Evolutionary conservation across 2,797 vertebrate genomes (phyloP).

Genomic region (Fistularia tabacaria): DNA sequence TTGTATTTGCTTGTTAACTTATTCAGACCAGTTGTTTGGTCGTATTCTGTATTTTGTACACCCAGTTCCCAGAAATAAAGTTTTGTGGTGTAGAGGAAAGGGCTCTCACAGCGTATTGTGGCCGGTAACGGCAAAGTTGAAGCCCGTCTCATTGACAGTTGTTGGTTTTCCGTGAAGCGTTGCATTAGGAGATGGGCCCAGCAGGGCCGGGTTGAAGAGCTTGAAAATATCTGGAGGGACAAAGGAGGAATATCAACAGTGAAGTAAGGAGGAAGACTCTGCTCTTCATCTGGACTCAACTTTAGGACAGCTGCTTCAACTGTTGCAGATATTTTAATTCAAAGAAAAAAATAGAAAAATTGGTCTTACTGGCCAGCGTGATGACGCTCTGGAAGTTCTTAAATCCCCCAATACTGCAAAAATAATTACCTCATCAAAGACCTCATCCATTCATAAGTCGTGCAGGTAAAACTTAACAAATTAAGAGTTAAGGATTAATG

Average conservation of each 20-base stretch:
- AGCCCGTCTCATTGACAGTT: slow-evolving; percentile 56
- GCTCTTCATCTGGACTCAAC: too few relatives aligned
- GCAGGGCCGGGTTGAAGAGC: slow-evolving; percentile 64
- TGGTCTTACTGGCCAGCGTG: slow-evolving; percentile 69
- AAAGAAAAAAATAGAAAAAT: neutral
- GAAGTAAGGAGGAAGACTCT: neutral
- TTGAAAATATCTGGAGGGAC: slow-evolving; percentile 65
- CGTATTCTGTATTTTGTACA: too few relatives aligned
- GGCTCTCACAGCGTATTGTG: slow-evolving; percentile 66
- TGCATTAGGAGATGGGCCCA: slow-evolving; percentile 49
- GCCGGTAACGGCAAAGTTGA: slow-evolving; percentile 71
- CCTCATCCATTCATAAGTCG: neutral
- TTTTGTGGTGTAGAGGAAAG: neutral
- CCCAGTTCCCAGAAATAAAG: too few relatives aligned
- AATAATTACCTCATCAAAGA: neutral
- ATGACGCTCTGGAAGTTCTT: slow-evolving; percentile 63
- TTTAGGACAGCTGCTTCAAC: too few relatives aligned
- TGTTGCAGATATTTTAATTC: neutral
- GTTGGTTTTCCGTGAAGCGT: slow-evolving; percentile 34
- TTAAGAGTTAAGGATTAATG: neutral
- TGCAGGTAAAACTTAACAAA: too few relatives aligned
- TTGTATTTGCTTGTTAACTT: too few relatives aligned
- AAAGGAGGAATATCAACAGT: neutral
- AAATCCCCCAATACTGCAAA: slow-evolving; percentile 67
- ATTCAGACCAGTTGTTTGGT: too few relatives aligned